Evolutionary conservation across 2,888 invertebrate genomes (phyloP).

Genomic region (Sarcophaga carnaria): DNA sequence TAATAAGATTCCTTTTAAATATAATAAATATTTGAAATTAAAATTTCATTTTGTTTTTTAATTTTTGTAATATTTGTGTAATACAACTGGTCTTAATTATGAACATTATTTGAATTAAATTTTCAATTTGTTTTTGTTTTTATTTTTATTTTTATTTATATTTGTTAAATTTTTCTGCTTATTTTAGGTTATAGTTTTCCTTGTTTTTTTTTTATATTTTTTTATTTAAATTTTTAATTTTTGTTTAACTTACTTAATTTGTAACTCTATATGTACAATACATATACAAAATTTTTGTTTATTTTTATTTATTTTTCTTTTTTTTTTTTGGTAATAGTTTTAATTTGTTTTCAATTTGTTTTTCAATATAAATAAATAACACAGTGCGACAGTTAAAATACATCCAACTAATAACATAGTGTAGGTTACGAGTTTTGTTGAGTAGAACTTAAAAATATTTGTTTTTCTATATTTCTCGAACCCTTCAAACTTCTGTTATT

Average conservation of each 20-base stretch:
- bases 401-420: too few species aligned
- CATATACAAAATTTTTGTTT: constrained; percentile 44
- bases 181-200: too few species aligned
- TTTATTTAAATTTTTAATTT: constrained; percentile 56
- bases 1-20: too few species aligned
- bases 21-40: constrained; percentile 47
- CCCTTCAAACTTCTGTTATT: too few species aligned
- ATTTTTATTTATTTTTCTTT: constrained; percentile 25
- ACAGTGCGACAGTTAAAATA: too few species aligned
- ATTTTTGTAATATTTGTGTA: constrained; percentile 12
- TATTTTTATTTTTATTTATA: constrained; percentile 14
- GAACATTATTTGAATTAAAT: constrained; percentile 34
- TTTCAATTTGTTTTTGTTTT: background rate
- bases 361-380: constrained; percentile 41
- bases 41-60: constrained; percentile 20
- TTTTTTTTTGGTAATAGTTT: background rate
- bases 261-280: constrained; percentile 43
- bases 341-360: background rate
- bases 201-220: too few species aligned
- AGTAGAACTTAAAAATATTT: too few species aligned
- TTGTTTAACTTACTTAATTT: constrained; percentile 18
- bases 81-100: constrained; percentile 60
- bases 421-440: too few species aligned
- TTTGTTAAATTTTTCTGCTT: constrained; percentile 52
- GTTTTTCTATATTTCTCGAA: too few species aligned